Evolutionary conservation across 1,140 invertebrate species (phyloP).

Genomic region (Drosophila oshimai): DNA sequence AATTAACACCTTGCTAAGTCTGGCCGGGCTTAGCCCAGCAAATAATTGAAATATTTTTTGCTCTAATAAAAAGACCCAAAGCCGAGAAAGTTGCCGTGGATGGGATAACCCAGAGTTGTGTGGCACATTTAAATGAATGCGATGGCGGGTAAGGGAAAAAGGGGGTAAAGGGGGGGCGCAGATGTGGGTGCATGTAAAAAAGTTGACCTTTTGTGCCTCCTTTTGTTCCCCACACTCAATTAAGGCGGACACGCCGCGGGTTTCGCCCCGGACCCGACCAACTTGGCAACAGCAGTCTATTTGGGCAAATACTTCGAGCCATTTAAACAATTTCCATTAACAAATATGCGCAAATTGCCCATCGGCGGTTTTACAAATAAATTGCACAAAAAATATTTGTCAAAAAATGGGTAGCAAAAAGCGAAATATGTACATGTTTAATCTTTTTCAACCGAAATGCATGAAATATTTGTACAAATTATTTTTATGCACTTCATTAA

Average conservation of each 20-base stretch:
- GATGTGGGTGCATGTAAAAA: slow-evolving; percentile 44
- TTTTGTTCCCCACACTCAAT: slow-evolving; percentile 62
- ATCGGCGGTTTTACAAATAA: slow-evolving; percentile 79
- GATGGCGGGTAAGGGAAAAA: neutral
- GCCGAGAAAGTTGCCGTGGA: neutral
- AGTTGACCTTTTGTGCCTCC: slow-evolving; percentile 60
- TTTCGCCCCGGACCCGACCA: neutral
- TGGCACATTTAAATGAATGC: slow-evolving; percentile 35
- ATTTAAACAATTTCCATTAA: slow-evolving; percentile 81
- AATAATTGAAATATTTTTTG: slow-evolving; percentile 81
- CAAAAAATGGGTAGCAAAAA: slow-evolving; percentile 56
- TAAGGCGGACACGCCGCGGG: slow-evolving; percentile 36
- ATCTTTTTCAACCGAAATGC: slow-evolving; percentile 71
- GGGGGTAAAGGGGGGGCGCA: neutral
- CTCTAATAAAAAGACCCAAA: slow-evolving; percentile 60
- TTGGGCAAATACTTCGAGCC: slow-evolving; percentile 72
- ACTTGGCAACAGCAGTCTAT: slow-evolving; percentile 49
- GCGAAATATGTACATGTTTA: slow-evolving; percentile 40
- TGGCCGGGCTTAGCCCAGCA: slow-evolving; percentile 48
- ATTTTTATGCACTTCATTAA: slow-evolving; percentile 82
- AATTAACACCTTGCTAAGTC: slow-evolving; percentile 74
- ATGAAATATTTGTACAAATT: slow-evolving; percentile 80
- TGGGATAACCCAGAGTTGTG: slow-evolving; percentile 28
- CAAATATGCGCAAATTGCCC: slow-evolving; percentile 79
- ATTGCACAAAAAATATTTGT: slow-evolving; percentile 67